Conservation (phyloP, 2,888 invertebrate genomes). For the Cosmopolites sordidus region DNA sequence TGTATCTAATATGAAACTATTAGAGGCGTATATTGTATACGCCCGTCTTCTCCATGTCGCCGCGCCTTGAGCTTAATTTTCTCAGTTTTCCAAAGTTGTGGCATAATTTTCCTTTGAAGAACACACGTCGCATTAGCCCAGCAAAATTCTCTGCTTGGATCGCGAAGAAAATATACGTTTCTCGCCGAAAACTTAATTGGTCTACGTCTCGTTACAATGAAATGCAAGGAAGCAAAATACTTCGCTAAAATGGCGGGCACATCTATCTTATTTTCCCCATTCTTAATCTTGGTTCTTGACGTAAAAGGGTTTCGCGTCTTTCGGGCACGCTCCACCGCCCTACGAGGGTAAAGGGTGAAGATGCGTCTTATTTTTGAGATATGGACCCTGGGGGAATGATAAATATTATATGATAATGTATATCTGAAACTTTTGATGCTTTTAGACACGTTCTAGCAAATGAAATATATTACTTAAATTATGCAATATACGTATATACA, state of each 20-base stretch:
- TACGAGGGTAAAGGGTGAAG: constrained; percentile 6
- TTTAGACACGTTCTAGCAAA: too few species aligned
- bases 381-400: too few species aligned
- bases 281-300: constrained; percentile 39
- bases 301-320: constrained; percentile 2
- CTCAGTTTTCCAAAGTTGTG: constrained; percentile 46
- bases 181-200: constrained; percentile 16
- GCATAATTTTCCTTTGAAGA: constrained; percentile 48
- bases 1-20: neutral
- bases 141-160: constrained; percentile 23
- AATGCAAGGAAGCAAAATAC: constrained; percentile 46
- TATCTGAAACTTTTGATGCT: too few species aligned
- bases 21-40: neutral
- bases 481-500: too few species aligned
- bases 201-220: constrained; percentile 39
- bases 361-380: too few species aligned
- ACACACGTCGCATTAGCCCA: constrained; percentile 39
- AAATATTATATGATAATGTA: too few species aligned
- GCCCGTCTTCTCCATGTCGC: constrained; percentile 5
- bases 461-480: too few species aligned
- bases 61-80: constrained; percentile 41
- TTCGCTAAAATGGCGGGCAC: constrained; percentile 46
- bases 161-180: constrained; percentile 26
- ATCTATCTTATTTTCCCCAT: constrained; percentile 47
- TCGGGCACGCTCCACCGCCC: neutral